A percentile compares a stretch with the other conserved stretches of the same genome.
phyloP scores from a whole-genome alignment of 2,888 invertebrate species.

The Fissipunctia ypsillon region DNA sequence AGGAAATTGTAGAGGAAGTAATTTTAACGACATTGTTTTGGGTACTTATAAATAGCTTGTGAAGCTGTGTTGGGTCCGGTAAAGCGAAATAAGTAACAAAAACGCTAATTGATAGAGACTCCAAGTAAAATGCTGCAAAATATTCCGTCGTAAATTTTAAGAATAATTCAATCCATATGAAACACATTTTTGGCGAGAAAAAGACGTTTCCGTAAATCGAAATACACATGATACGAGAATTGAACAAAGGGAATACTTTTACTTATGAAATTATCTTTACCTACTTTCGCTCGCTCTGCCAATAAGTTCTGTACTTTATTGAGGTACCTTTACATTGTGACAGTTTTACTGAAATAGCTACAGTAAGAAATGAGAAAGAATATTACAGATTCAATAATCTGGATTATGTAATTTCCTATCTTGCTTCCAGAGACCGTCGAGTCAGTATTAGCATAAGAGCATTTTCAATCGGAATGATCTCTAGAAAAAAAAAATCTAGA shows the following conservation, averaged over 20 bases:
- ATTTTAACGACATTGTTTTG: conserved; percentile 32
- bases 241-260: conserved; percentile 56
- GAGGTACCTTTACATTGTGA: conserved; percentile 48
- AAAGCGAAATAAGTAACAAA: not conserved
- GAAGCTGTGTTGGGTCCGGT: not conserved
- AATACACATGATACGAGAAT: conserved; percentile 45
- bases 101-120: not conserved
- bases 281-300: conserved; percentile 31
- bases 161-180: conserved; percentile 31
- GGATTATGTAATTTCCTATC: conserved; percentile 64
- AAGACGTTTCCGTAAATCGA: conserved; percentile 40
- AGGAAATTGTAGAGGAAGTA: conserved; percentile 40
- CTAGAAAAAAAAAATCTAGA: conserved; percentile 62
- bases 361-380: conserved; percentile 51
- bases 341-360: conserved; percentile 55
- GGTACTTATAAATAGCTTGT: not conserved
- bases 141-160: conserved; percentile 6
- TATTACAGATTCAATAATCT: conserved; percentile 65
- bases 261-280: conserved; percentile 55
- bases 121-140: not conserved
- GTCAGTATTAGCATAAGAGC: conserved; percentile 73
- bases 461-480: conserved; percentile 78
- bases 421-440: conserved; percentile 58
- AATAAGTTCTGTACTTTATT: conserved; percentile 57
- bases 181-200: conserved; percentile 25